Percentiles rank a stretch among this genome's conserved stretches.
Evolutionary conservation across 2,113 vertebrate species (phyloP).

Genomic region (Laticauda colubrina): DNA sequence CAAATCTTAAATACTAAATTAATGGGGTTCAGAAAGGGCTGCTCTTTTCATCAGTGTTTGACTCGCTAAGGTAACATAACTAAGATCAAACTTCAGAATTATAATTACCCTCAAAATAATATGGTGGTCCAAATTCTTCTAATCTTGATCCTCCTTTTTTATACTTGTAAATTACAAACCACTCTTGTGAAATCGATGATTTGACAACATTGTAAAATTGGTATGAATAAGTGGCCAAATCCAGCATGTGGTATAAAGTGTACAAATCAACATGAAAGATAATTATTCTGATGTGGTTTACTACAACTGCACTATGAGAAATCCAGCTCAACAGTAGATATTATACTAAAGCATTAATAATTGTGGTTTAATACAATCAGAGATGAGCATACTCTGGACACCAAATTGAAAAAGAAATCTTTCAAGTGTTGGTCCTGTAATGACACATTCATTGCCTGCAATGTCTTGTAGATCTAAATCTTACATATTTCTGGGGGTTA

Average conservation of each 20-base stretch:
- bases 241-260: conserved; percentile 2
- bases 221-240: not conserved
- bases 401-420: conserved; percentile 53
- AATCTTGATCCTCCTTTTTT: conserved; percentile 1
- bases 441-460: conserved; percentile 15
- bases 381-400: conserved; percentile 48
- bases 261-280: not conserved
- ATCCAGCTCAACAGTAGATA: conserved; percentile 19
- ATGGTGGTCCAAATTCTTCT: not conserved
- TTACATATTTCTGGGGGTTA: not conserved
- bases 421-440: conserved; percentile 19
- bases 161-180: not conserved
- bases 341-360: conserved; percentile 37
- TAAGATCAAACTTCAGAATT: not conserved
- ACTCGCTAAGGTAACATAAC: not conserved
- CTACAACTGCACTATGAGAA: conserved; percentile 38
- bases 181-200: not conserved
- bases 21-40: not conserved
- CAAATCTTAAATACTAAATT: not conserved
- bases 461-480: fast-evolving
- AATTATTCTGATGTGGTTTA: not conserved
- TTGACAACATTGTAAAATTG: too few species aligned
- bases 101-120: not conserved
- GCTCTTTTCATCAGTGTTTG: not conserved
- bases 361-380: conserved; percentile 31